phyloP scores from a whole-genome alignment of 2,797 vertebrate species.

The Xerus rutilus region DNA sequence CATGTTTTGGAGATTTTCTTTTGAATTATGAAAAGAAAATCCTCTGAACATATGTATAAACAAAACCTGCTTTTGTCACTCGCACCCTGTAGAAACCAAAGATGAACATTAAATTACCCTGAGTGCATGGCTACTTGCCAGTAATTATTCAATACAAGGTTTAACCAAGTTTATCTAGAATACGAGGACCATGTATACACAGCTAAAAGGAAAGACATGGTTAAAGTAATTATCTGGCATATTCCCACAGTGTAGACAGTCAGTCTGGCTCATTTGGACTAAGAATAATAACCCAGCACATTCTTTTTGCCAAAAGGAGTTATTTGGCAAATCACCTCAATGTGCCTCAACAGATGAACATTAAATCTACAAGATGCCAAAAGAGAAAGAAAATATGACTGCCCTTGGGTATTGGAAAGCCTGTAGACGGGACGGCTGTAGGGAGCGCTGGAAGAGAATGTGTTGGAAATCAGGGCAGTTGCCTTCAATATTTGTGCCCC shows the following conservation, averaged over 20 bases:
- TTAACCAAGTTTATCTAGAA: constrained; percentile 73
- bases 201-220: constrained; percentile 77
- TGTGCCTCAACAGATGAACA: constrained; percentile 73
- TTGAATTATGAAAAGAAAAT: constrained; percentile 73
- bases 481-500: constrained; percentile 20
- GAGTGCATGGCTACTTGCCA: constrained; percentile 82
- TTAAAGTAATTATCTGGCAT: constrained; percentile 83
- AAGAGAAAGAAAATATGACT: constrained; percentile 73
- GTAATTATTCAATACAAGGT: constrained; percentile 73
- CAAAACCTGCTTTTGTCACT: constrained; percentile 83
- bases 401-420: constrained; percentile 48
- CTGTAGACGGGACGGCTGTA: background rate
- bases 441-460: background rate
- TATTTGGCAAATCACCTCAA: constrained; percentile 81
- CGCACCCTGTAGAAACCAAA: constrained; percentile 81
- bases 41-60: constrained; percentile 78
- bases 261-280: constrained; percentile 83
- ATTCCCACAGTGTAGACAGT: constrained; percentile 81
- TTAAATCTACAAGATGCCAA: constrained; percentile 77
- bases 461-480: background rate
- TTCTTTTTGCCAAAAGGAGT: constrained; percentile 81
- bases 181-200: constrained; percentile 43
- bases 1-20: constrained; percentile 72
- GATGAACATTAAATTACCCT: constrained; percentile 81
- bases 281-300: constrained; percentile 81